Evolutionary conservation across 2,797 vertebrate genomes (phyloP).

Genomic region (Phalanger gymnotis): DNA sequence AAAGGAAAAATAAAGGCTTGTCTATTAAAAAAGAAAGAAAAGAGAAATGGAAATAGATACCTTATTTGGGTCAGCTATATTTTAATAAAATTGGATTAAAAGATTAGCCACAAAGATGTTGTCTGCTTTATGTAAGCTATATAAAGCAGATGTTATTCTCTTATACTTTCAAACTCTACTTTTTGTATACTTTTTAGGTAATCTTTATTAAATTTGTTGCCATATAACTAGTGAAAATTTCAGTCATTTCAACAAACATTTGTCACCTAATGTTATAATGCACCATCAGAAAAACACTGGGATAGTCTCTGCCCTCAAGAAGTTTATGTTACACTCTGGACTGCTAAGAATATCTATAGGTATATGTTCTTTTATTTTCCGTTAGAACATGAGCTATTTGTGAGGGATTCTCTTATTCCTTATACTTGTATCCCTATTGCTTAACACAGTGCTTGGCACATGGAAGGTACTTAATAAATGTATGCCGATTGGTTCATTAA

Average conservation of each 20-base stretch:
- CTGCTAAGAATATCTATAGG: not conserved
- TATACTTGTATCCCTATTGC: not conserved
- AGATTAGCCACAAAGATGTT: slow-evolving; percentile 79
- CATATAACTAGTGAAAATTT: not conserved
- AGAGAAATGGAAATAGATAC: slow-evolving; percentile 65
- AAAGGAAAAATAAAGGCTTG: slow-evolving; percentile 43
- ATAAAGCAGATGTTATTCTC: slow-evolving; percentile 78
- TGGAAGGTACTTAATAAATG: not conserved
- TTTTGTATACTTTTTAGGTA: slow-evolving; percentile 15
- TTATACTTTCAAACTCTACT: slow-evolving; percentile 68
- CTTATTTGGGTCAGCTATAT: slow-evolving; percentile 78
- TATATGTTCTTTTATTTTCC: no score
- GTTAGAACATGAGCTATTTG: no score
- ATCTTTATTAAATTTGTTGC: not conserved
- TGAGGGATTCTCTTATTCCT: not conserved
- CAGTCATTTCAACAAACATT: not conserved
- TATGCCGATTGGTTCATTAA: not conserved
- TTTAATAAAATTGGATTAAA: slow-evolving; percentile 84
- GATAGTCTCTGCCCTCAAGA: not conserved
- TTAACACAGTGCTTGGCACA: not conserved
- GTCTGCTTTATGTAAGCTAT: slow-evolving; percentile 70
- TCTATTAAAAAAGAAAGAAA: slow-evolving; percentile 23
- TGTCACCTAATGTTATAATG: not conserved
- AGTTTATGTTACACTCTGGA: not conserved
- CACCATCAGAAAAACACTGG: not conserved